phyloP scores from a whole-genome alignment of 2,888 invertebrate genomes.

The Panorpa germanica region DNA sequence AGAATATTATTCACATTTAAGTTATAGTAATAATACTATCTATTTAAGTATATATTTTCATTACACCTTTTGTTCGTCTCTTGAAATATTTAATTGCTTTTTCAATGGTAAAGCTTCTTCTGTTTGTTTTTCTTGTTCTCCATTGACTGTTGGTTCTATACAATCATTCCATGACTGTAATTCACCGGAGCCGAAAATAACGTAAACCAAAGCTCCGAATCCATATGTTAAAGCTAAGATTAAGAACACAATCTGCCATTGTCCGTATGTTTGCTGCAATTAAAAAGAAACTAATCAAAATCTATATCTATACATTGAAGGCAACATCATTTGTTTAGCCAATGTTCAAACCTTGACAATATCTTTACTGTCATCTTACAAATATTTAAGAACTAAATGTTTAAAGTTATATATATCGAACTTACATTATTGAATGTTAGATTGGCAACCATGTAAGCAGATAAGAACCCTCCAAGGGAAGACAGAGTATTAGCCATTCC shows the following conservation, averaged over 20 bases:
- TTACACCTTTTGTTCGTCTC: too few species aligned
- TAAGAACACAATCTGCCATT: slow-evolving; percentile 71
- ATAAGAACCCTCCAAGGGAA: slow-evolving; percentile 65
- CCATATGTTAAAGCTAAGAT: slow-evolving; percentile 54
- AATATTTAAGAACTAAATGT: neutral
- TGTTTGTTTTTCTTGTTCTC: neutral
- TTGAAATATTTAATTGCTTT: too few species aligned
- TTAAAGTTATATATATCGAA: slow-evolving; percentile 11
- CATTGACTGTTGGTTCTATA: too few species aligned
- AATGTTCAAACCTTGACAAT: neutral
- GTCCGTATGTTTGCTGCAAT: slow-evolving; percentile 29
- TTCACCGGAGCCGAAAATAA: slow-evolving; percentile 41
- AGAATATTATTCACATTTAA: too few species aligned
- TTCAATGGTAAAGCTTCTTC: slow-evolving; percentile 5
- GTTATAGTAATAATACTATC: too few species aligned
- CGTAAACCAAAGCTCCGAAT: slow-evolving; percentile 38
- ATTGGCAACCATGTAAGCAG: slow-evolving; percentile 62
- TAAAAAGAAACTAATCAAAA: slow-evolving; percentile 4
- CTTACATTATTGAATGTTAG: slow-evolving; percentile 53
- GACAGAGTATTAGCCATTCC: slow-evolving; percentile 77
- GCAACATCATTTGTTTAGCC: neutral
- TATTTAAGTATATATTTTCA: too few species aligned
- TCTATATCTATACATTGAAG: neutral
- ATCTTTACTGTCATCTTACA: neutral
- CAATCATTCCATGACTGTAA: slow-evolving; percentile 37